These are phyloP conservation scores for Neolamprologus sp. DNA, from an alignment of 2,113 vertebrate genomes.

Conservation along the genomic window DNA sequence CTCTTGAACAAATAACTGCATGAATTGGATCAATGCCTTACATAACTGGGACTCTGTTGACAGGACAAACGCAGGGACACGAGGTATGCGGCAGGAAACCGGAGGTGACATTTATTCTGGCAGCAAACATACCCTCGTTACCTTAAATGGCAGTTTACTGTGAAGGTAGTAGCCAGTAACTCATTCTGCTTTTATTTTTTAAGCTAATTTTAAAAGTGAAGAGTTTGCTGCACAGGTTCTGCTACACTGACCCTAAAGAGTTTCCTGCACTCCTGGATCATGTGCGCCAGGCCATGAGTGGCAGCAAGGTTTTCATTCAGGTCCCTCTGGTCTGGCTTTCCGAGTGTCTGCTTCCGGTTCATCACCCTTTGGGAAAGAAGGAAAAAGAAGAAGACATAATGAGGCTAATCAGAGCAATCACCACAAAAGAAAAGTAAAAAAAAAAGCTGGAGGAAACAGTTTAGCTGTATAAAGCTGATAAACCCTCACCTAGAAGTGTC, in stretches of 20 bases:
- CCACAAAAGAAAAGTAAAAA: neutral
- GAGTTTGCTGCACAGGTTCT: neutral
- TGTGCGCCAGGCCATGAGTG: constrained; percentile 91
- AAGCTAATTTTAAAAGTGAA: neutral
- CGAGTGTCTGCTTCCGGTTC: constrained; percentile 91
- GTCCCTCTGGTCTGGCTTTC: constrained; percentile 95
- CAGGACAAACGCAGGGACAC: neutral
- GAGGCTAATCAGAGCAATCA: neutral
- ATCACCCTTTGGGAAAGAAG: constrained; percentile 77
- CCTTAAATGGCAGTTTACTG: neutral
- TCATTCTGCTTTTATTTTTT: neutral
- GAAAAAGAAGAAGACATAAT: neutral
- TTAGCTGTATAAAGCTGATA: neutral
- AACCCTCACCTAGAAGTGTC: neutral
- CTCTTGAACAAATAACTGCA: neutral
- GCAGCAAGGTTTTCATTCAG: constrained; percentile 96
- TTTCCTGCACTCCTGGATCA: constrained; percentile 92
- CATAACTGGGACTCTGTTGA: constrained; percentile 5
- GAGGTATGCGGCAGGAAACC: neutral
- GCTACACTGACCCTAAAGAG: constrained; percentile 87
- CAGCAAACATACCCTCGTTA: neutral
- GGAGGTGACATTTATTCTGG: neutral
- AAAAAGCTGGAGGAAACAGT: neutral
- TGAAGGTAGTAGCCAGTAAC: neutral
- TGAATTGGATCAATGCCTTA: neutral